phyloP scores from a whole-genome alignment of 2,113 vertebrate species.

The Nesogale talazaci region DNA sequence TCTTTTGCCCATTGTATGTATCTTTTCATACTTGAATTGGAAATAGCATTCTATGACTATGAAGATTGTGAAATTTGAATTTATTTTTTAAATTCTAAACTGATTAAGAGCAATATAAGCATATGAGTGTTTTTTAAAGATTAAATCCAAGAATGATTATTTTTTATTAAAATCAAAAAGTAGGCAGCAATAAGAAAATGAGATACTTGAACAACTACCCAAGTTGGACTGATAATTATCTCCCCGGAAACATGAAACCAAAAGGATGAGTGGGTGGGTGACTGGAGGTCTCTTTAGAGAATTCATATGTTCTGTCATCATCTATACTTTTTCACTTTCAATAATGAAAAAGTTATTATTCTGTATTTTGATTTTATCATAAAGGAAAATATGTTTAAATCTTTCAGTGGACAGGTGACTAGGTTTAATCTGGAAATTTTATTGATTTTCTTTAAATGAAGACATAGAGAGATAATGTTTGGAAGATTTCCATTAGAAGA shows the following conservation, averaged over 20 bases:
- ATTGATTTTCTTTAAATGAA: background rate
- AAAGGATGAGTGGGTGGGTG: background rate
- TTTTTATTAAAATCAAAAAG: constrained; percentile 5
- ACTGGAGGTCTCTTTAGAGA: constrained; percentile 11
- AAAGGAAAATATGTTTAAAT: background rate
- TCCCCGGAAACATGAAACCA: constrained; percentile 39
- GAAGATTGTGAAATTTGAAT: constrained; percentile 66
- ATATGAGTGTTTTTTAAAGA: constrained; percentile 45
- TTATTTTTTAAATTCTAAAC: constrained; percentile 31
- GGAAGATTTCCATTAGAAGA: background rate
- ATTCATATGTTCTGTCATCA: constrained; percentile 20
- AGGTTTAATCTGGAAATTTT: background rate
- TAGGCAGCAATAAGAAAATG: background rate
- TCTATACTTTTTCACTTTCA: background rate
- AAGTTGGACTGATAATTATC: background rate
- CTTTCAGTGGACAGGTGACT: background rate
- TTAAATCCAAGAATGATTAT: constrained; percentile 35
- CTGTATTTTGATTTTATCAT: background rate
- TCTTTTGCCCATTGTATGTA: constrained; percentile 41
- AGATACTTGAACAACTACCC: constrained; percentile 39
- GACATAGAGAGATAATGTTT: background rate
- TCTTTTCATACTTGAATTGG: constrained; percentile 59
- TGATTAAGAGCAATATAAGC: constrained; percentile 50
- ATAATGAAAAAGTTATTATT: background rate
- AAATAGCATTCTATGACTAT: constrained; percentile 67